Evolutionary conservation across 2,113 vertebrate species (phyloP), one percentile per base, ranked within the genome.

Genomic region (Notothenia rossii): DNA sequence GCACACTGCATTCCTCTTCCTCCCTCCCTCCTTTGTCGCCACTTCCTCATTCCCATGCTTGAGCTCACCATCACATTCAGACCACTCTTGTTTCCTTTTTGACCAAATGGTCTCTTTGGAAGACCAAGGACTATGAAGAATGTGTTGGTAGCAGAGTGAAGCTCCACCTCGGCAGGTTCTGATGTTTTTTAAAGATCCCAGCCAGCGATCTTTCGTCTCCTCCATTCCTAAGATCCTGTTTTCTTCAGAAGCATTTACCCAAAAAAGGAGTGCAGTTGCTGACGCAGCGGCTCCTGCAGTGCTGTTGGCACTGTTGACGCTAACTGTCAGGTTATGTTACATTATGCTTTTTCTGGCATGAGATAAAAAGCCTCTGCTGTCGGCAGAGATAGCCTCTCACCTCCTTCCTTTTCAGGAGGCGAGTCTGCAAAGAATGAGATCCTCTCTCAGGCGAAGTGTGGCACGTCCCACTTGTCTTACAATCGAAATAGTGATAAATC

Each of bases 1-100:
- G 75, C 73, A 86, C 78, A 82, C 89, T 88, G 86, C 86, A 87
- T 86, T 89, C 79, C 76, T 93, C 78, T 84, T 84, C 59, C 79
- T 75, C 79, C 72, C 81, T 85, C 84, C 77, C 66, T 81, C 89
- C 61, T 81, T 73, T 72, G 73, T 89, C 78, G 25, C 59, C 79
- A 83, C 68, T 82, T 88, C 76, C 86, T 92, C 74, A 80, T 65
- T 64, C 36, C 59, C 64, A 46, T 7, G 53, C 70, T 66, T 68
- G 72, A 77, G 67, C 65, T 87, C 63, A 54, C 75, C 72, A 56
- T 86, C 58, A 13, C 71, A 56, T 76, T 79, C 45, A 53, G 15
- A 72, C 62, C 29, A 76, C 66, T 63, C 53, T 81, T 50, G 71
- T 74, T 85, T 83, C 75, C 72, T 75, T 76, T 80, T 67, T 64